Evolutionary conservation across 2,888 invertebrate species (phyloP).

Genomic region (Drosophila hamatofila): DNA sequence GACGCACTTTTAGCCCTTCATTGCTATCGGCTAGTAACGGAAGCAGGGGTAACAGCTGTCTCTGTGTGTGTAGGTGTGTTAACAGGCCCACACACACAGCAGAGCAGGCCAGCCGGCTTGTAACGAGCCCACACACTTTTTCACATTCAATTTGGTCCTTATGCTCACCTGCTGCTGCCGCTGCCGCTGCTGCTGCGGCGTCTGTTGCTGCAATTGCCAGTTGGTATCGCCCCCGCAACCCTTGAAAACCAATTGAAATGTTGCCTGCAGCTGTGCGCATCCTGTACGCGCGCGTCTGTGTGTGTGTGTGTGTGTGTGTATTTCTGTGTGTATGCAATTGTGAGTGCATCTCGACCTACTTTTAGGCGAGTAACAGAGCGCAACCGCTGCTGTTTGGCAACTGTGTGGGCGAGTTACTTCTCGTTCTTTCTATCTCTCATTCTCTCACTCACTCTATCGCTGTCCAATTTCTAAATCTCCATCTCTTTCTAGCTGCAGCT

Average conservation of each 20-base stretch:
- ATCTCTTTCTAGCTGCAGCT: neutral
- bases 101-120: conserved; percentile 55
- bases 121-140: conserved; percentile 34
- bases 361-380: conserved; percentile 37
- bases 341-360: conserved; percentile 75
- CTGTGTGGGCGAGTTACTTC: conserved; percentile 44
- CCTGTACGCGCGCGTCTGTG: conserved; percentile 24
- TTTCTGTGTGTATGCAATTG: conserved; percentile 26
- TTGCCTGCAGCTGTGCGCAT: conserved; percentile 63
- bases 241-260: conserved; percentile 71
- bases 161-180: conserved; percentile 71
- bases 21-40: conserved; percentile 65
- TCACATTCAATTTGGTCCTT: conserved; percentile 58
- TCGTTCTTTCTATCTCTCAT: neutral
- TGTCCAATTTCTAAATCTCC: neutral
- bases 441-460: neutral
- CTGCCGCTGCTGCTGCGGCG: conserved; percentile 7
- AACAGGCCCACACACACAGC: conserved; percentile 10
- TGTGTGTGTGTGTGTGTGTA: conserved; percentile 2
- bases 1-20: conserved; percentile 83
- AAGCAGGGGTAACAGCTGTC: conserved; percentile 22
- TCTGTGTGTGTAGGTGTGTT: conserved; percentile 26
- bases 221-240: conserved; percentile 37
- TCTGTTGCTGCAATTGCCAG: conserved; percentile 35
- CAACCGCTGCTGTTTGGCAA: conserved; percentile 43